A percentile compares a stretch with the other conserved stretches of the same genome.
phyloP scores from a whole-genome alignment of 2,797 vertebrate species.

The Diceros bicornis region DNA sequence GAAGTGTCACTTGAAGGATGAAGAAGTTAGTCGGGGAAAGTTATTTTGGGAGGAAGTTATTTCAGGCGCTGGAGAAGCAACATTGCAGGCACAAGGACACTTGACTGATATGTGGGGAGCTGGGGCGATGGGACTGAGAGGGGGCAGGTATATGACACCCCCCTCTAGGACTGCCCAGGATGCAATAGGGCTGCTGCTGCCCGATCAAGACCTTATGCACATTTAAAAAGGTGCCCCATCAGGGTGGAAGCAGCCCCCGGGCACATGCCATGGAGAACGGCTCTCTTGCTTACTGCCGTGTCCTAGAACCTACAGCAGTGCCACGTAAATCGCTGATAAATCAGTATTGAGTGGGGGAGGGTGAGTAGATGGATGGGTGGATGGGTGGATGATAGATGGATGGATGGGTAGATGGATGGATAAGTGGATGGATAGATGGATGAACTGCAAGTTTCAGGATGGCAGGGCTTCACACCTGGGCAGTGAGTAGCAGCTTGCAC shows the following conservation, averaged over 20 bases:
- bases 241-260: not conserved
- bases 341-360: not conserved
- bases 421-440: no score
- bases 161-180: not conserved
- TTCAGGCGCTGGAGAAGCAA: not conserved
- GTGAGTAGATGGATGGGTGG: not conserved
- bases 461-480: not conserved
- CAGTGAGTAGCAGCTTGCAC: not conserved
- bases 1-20: not conserved
- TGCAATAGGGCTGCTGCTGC: not conserved
- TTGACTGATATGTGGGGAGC: not conserved
- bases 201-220: not conserved
- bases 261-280: not conserved
- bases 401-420: accelerated
- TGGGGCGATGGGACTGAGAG: accelerated
- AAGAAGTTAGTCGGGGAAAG: not conserved
- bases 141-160: accelerated
- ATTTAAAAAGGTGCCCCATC: not conserved
- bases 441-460: not conserved
- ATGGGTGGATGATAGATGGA: not conserved
- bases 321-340: not conserved
- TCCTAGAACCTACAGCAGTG: not conserved
- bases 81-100: not conserved
- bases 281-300: not conserved
- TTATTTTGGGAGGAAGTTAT: no score